Percentiles rank a stretch among this genome's conserved stretches.
Conservation (phyloP, 1,140 invertebrate species). For the Trichonephila inaurata region DNA sequence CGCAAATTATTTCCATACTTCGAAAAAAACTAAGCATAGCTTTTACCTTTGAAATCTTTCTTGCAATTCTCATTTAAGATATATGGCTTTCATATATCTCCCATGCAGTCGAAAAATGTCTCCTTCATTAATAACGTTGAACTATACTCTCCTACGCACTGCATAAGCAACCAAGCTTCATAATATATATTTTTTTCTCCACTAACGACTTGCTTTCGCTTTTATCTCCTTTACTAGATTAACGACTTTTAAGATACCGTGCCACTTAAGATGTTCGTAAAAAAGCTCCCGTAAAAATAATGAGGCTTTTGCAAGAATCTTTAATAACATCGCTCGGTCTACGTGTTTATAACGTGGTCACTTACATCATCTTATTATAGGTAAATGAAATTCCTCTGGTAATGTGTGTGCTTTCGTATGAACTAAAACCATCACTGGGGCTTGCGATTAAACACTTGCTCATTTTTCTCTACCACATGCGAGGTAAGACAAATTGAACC, state of each 20-base stretch:
- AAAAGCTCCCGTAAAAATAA: constrained; percentile 20
- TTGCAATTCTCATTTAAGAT: constrained; percentile 16
- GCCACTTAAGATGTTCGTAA: constrained; percentile 24
- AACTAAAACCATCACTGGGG: background rate
- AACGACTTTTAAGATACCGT: constrained; percentile 38
- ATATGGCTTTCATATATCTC: background rate
- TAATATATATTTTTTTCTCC: constrained; percentile 17
- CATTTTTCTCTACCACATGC: background rate
- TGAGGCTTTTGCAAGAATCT: constrained; percentile 34
- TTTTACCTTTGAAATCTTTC: background rate
- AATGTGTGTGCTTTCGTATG: background rate
- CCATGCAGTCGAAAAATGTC: background rate
- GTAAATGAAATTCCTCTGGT: constrained; percentile 7
- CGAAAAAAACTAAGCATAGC: background rate
- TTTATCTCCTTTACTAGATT: constrained; percentile 32
- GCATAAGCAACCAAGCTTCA: constrained; percentile 5
- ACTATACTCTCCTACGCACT: background rate
- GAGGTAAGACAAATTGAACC: constrained; percentile 3
- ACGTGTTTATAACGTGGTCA: constrained; percentile 12
- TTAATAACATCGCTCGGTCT: constrained; percentile 7
- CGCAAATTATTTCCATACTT: background rate
- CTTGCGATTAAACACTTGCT: background rate
- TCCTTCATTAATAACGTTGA: constrained; percentile 12
- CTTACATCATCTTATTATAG: constrained; percentile 21
- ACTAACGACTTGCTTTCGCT: constrained; percentile 31